These are phyloP conservation scores for Phengaris arion DNA, from an alignment of 2,888 invertebrate species.

Conservation along the genomic window DNA sequence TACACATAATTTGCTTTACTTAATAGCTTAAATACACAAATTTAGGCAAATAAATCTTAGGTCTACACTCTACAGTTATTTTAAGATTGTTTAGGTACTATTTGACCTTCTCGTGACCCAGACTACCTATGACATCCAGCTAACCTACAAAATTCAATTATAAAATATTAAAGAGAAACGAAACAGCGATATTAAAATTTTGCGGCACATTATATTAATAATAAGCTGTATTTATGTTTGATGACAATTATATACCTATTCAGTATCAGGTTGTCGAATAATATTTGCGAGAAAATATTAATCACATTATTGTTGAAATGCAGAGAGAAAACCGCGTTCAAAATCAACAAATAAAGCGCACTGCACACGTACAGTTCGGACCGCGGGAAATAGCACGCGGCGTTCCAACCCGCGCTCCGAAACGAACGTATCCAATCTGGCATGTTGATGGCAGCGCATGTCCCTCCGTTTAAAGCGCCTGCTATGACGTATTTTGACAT, in stretches of 20 bases:
- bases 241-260: not conserved
- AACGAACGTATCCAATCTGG: too few species aligned
- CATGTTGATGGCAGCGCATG: too few species aligned
- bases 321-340: not conserved
- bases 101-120: not conserved
- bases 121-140: not conserved
- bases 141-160: not conserved
- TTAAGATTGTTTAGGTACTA: not conserved
- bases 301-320: constrained; percentile 1
- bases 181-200: not conserved
- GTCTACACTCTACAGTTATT: not conserved
- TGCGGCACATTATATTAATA: not conserved
- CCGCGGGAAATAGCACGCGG: too few species aligned
- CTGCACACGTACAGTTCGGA: too few species aligned
- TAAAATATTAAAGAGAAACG: not conserved
- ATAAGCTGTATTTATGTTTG: not conserved
- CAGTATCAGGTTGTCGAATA: not conserved
- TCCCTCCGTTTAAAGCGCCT: too few species aligned
- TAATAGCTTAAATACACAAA: not conserved
- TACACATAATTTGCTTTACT: too few species aligned
- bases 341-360: not conserved
- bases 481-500: too few species aligned
- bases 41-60: not conserved
- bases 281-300: not conserved
- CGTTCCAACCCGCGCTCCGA: too few species aligned